Percentiles rank a stretch among this genome's conserved stretches.
These are phyloP conservation scores for Daubentonia madagascariensis DNA, from an alignment of 2,113 vertebrate genomes.

Conservation along the genomic window DNA sequence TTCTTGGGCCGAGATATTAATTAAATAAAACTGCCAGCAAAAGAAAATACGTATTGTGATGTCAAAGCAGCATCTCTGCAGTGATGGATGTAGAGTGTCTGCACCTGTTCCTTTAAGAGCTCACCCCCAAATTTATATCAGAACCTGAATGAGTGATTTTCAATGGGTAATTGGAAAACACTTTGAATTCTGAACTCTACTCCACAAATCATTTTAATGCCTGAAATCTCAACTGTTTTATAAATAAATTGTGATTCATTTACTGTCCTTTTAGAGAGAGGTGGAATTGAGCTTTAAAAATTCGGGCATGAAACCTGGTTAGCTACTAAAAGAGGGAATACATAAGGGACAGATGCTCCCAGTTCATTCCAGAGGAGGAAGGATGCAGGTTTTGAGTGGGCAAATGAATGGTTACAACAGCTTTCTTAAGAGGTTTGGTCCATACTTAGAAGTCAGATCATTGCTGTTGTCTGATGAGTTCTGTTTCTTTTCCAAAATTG, in stretches of 20 bases:
- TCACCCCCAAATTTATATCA: not conserved
- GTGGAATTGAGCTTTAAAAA: conserved; percentile 15
- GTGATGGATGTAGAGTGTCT: not conserved
- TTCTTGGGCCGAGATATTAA: not conserved
- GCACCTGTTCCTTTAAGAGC: not conserved
- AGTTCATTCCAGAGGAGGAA: not conserved
- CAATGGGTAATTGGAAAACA: not conserved
- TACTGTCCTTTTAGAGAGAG: not conserved
- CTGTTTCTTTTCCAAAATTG: not conserved
- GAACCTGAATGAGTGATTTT: not conserved
- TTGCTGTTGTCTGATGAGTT: not conserved
- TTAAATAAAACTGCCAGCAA: not conserved
- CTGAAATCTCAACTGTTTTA: conserved; percentile 8
- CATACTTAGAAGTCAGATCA: not conserved
- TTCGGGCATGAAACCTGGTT: not conserved
- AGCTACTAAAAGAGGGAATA: not conserved
- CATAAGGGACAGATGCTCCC: not conserved
- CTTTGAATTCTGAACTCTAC: not conserved
- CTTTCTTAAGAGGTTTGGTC: not conserved
- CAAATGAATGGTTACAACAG: not conserved
- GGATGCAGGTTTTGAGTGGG: not conserved
- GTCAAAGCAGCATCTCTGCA: not conserved
- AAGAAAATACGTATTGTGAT: not conserved
- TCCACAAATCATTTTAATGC: not conserved
- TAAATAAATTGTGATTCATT: conserved; percentile 21